Evolutionary conservation across 1,140 invertebrate genomes (phyloP).

Genomic region (Drosophila nikananu): DNA sequence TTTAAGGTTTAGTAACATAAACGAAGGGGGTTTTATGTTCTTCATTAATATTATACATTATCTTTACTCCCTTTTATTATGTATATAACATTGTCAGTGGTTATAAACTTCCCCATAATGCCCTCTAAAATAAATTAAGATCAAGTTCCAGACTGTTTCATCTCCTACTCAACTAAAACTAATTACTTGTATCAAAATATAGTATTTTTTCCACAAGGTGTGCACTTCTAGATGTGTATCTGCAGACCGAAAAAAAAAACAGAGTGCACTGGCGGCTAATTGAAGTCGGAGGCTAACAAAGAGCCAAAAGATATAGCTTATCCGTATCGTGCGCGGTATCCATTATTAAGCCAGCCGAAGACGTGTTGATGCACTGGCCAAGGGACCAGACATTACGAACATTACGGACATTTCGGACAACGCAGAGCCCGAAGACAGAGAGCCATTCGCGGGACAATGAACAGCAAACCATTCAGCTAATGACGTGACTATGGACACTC

Average conservation of each 20-base stretch:
- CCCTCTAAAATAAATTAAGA: constrained; percentile 9
- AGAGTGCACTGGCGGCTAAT: constrained; percentile 53
- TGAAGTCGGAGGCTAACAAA: constrained; percentile 34
- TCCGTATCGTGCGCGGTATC: constrained; percentile 52
- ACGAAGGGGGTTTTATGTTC: background rate
- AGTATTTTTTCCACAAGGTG: background rate
- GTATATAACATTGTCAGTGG: too few relatives aligned
- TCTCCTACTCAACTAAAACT: background rate
- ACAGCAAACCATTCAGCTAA: constrained; percentile 76
- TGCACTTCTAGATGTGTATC: background rate
- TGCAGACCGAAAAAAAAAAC: constrained; percentile 25
- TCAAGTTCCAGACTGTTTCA: background rate
- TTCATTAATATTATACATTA: too few relatives aligned
- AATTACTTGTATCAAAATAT: background rate
- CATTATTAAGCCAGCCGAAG: constrained; percentile 68
- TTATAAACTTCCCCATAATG: background rate
- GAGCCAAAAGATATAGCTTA: constrained; percentile 22
- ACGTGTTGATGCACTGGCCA: constrained; percentile 68
- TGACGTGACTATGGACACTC: constrained; percentile 80
- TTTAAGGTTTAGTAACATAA: background rate
- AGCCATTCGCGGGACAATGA: constrained; percentile 37
- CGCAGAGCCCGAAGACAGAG: constrained; percentile 35
- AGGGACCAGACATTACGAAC: constrained; percentile 29
- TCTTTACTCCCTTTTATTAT: background rate
- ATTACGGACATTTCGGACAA: constrained; percentile 21